phyloP scores from a whole-genome alignment of 2,113 vertebrate genomes.

The Gnathonemus echidnorhynchus region DNA sequence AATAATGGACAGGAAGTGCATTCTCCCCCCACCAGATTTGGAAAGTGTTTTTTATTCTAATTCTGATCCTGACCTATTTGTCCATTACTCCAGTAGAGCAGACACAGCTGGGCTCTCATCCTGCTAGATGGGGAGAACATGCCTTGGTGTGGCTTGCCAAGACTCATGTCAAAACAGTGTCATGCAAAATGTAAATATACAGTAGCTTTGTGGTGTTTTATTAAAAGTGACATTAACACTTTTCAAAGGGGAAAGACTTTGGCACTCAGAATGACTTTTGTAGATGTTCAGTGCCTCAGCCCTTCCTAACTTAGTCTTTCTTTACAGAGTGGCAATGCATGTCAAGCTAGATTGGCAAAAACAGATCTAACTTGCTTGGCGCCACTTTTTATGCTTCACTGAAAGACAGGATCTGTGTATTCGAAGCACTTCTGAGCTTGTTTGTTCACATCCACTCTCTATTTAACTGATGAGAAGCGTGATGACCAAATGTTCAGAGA shows the following conservation, averaged over 20 bases:
- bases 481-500: background rate
- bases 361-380: background rate
- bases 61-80: background rate
- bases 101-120: background rate
- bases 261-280: background rate
- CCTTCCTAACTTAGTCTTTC: background rate
- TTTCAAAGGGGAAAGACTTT: background rate
- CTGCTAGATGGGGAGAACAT: background rate
- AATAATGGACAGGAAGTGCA: background rate
- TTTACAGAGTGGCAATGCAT: background rate
- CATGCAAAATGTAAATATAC: slow-evolving; percentile 10
- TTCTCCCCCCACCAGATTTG: background rate
- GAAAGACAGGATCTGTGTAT: background rate
- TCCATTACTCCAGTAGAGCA: background rate
- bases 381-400: background rate
- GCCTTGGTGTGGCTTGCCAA: background rate
- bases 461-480: background rate
- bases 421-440: background rate
- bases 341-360: background rate
- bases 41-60: background rate
- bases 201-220: background rate
- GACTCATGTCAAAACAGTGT: background rate
- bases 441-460: background rate
- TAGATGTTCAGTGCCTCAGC: background rate
- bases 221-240: background rate